Evolutionary conservation across 2,888 invertebrate genomes (phyloP).

Genomic region (Eretmocerus hayati): DNA sequence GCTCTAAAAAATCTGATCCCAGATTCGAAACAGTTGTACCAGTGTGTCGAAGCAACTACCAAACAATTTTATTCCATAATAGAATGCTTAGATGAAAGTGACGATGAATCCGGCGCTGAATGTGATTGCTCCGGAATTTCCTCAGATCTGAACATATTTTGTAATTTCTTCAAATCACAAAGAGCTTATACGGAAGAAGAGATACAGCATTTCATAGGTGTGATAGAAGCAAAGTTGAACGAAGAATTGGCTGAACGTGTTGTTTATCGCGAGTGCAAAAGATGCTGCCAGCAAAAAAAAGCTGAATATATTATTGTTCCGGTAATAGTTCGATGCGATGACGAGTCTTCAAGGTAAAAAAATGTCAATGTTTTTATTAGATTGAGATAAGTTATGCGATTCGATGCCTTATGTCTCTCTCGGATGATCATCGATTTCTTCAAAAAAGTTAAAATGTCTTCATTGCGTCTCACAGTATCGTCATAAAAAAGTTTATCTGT

Average conservation of each 20-base stretch:
- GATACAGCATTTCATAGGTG: background rate
- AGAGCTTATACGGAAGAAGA: slow-evolving; percentile 1
- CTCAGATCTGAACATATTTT: background rate
- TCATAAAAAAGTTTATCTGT: no score
- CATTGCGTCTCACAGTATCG: no score
- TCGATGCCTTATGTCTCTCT: no score
- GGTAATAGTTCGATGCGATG: slow-evolving; percentile 4
- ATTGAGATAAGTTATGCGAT: no score
- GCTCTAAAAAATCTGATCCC: slow-evolving; percentile 6
- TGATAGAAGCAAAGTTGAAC: background rate
- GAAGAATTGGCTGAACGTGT: background rate
- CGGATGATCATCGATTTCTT: no score
- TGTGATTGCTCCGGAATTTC: slow-evolving; percentile 1
- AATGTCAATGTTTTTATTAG: no score
- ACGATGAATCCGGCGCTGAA: background rate
- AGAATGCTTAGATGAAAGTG: background rate
- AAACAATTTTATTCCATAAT: background rate
- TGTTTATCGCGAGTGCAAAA: no score
- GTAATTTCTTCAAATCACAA: background rate
- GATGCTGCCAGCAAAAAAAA: background rate
- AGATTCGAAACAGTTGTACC: background rate
- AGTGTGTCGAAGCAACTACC: background rate
- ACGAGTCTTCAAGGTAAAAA: no score
- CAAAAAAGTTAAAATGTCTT: no score
- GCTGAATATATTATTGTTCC: slow-evolving; percentile 8